Evolutionary conservation across 2,888 invertebrate species (phyloP).

Genomic region (Adineta ricciae): DNA sequence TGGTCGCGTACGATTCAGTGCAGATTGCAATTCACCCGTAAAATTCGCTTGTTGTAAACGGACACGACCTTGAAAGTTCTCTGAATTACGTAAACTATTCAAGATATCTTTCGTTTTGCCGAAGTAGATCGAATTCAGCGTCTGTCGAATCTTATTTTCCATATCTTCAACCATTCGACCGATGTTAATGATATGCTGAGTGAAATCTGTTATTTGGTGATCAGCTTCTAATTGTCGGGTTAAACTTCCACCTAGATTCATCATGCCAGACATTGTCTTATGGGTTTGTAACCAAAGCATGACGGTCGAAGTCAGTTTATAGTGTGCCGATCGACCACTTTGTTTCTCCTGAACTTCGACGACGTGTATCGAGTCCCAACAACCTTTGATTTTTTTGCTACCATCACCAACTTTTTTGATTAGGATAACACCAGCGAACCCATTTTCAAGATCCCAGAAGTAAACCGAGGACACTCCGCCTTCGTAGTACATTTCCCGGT

Average conservation of each 20-base stretch:
- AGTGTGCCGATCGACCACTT: constrained; percentile 77
- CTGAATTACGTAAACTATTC: constrained; percentile 64
- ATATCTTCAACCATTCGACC: constrained; percentile 97
- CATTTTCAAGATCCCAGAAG: constrained; percentile 91
- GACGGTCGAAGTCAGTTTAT: constrained; percentile 94
- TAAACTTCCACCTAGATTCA: constrained; percentile 95
- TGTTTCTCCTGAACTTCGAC: constrained; percentile 85
- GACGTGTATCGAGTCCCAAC: constrained; percentile 99
- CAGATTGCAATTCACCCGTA: constrained; percentile 2
- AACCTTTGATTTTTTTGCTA: constrained; percentile 56
- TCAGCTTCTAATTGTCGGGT: constrained; percentile 70
- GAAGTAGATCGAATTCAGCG: constrained; percentile 95
- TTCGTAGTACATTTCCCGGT: constrained; percentile 96
- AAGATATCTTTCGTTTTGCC: constrained; percentile 97
- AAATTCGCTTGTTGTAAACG: constrained; percentile 19
- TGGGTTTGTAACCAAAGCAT: constrained; percentile 99
- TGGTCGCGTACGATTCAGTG: not conserved
- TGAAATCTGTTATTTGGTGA: constrained; percentile 25
- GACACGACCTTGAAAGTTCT: constrained; percentile 12
- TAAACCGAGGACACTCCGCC: constrained; percentile 98
- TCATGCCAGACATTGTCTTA: constrained; percentile 82
- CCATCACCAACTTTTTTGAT: constrained; percentile 82
- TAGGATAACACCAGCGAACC: constrained; percentile 87
- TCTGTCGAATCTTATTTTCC: constrained; percentile 97
- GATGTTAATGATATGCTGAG: constrained; percentile 93